Conservation (phyloP, 2,113 vertebrate genomes). For the Anas platyrhynchos region DNA sequence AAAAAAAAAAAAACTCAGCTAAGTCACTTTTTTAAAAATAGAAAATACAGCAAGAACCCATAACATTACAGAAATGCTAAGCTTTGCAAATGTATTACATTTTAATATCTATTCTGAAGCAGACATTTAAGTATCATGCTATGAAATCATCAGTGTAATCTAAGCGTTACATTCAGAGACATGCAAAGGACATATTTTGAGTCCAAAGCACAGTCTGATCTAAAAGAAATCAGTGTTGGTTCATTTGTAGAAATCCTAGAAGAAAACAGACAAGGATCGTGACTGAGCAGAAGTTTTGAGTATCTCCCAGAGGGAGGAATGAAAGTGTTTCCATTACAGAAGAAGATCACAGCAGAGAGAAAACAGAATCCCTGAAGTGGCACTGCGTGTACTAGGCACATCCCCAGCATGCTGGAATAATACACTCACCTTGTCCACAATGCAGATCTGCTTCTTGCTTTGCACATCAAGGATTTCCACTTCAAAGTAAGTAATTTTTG, state of each 20-base stretch:
- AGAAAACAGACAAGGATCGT: neutral
- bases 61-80: neutral
- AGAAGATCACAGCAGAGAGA: neutral
- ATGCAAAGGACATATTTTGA: neutral
- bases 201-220: neutral
- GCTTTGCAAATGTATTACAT: neutral
- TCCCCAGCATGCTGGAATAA: neutral
- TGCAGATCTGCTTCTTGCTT: slow-evolving; percentile 81
- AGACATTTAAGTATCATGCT: neutral
- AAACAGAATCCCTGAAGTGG: neutral
- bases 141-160: neutral
- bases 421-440: slow-evolving; percentile 82
- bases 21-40: neutral
- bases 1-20: neutral
- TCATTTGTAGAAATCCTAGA: neutral
- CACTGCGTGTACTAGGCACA: neutral
- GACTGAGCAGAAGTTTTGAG: neutral
- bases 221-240: neutral
- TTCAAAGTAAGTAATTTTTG: slow-evolving; percentile 78
- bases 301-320: neutral
- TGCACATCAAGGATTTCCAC: slow-evolving; percentile 82
- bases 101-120: neutral
- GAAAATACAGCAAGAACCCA: neutral
- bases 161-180: neutral
- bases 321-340: neutral